Conservation (phyloP, 2,797 vertebrate species). For the Poecile montanus region DNA sequence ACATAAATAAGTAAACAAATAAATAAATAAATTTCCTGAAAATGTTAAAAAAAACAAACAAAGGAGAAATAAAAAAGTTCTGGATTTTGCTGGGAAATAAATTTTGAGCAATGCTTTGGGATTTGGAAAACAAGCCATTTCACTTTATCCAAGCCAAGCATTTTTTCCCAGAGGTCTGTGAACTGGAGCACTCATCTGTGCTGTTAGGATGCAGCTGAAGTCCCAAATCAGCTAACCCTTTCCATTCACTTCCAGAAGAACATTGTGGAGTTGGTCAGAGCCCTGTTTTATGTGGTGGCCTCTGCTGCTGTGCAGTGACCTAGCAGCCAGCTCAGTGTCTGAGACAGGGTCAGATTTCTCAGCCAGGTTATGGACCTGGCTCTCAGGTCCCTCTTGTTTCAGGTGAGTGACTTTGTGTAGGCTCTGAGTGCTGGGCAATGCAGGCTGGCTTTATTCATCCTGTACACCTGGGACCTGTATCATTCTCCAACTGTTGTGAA, state of each 20-base stretch:
- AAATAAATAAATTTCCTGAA: not conserved
- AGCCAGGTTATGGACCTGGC: not conserved
- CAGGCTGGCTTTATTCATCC: not conserved
- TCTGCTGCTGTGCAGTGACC: not conserved
- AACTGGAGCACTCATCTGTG: not conserved
- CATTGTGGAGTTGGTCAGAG: fast-evolving
- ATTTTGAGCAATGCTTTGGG: not conserved
- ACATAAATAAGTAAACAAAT: not conserved
- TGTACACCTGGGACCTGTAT: fast-evolving
- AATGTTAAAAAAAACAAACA: not conserved
- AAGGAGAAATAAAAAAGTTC: not conserved
- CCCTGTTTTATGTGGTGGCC: not conserved
- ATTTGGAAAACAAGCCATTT: not conserved
- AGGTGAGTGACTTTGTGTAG: not conserved
- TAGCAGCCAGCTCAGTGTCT: not conserved
- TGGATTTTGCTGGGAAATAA: not conserved
- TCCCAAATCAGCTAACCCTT: not conserved
- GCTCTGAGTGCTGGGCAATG: not conserved
- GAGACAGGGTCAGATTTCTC: not conserved
- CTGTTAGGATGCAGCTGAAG: not conserved
- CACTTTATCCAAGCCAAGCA: not conserved
- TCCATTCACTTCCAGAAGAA: not conserved
- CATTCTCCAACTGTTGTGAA: not conserved
- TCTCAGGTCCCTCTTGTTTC: not conserved
- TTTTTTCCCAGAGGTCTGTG: not conserved